These are phyloP conservation scores for Catocala fraxini DNA, from an alignment of 2,888 invertebrate genomes.

Conservation along the genomic window DNA sequence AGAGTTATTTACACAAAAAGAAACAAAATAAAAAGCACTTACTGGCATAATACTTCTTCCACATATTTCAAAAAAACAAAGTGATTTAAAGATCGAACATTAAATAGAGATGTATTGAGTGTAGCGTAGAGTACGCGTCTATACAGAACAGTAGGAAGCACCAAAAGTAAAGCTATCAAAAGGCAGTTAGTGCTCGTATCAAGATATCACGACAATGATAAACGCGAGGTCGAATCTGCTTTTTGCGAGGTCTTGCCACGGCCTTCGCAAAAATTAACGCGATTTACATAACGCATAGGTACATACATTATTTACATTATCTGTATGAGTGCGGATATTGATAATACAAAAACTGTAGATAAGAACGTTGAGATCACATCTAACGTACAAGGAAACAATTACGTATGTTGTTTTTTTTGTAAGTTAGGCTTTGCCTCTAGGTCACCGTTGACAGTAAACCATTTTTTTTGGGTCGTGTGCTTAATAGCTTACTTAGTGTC, in stretches of 20 bases:
- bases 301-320: conserved; percentile 65
- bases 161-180: conserved; percentile 71
- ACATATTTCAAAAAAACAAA: conserved; percentile 35
- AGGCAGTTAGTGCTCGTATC: conserved; percentile 75
- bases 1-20: conserved; percentile 21
- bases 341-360: conserved; percentile 60
- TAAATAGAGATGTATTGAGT: conserved; percentile 28
- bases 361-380: conserved; percentile 66
- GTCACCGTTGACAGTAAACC: no score
- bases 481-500: no score
- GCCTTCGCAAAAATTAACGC: conserved; percentile 83
- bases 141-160: conserved; percentile 59
- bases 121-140: conserved; percentile 49
- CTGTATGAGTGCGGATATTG: conserved; percentile 62
- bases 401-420: neutral
- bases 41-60: conserved; percentile 67
- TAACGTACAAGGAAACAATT: conserved; percentile 64
- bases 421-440: no score
- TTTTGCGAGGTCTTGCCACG: conserved; percentile 77
- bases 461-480: no score
- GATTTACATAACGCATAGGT: conserved; percentile 76
- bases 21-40: conserved; percentile 48
- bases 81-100: conserved; percentile 5
- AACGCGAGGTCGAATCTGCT: conserved; percentile 78
- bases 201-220: conserved; percentile 81